Percentiles rank a stretch among this genome's conserved stretches.
Evolutionary conservation across 2,797 vertebrate species (phyloP).

Genomic region (Muscicapa striata): DNA sequence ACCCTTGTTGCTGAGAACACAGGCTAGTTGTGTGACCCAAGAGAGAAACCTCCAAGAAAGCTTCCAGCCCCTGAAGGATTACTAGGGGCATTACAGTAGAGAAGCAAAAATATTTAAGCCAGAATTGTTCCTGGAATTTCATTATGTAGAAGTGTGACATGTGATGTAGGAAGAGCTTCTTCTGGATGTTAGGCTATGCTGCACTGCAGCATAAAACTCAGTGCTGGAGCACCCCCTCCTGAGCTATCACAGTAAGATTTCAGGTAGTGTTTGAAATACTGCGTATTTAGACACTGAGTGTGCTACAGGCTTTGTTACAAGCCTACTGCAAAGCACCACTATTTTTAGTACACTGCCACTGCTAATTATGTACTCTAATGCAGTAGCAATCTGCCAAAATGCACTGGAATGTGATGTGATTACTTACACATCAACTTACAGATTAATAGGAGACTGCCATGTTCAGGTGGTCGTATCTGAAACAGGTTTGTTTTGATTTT

Average conservation of each 20-base stretch:
- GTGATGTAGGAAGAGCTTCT: background rate
- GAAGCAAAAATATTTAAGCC: background rate
- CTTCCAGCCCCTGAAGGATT: background rate
- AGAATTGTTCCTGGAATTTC: background rate
- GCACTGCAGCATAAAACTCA: background rate
- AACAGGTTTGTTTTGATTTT: background rate
- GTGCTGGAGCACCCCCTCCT: background rate
- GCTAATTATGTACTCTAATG: background rate
- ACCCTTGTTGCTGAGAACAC: background rate
- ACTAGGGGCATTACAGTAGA: background rate
- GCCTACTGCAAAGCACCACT: background rate
- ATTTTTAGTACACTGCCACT: background rate
- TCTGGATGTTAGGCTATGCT: background rate
- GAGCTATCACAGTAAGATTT: rapidly evolving
- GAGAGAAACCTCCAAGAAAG: background rate
- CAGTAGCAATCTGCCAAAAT: background rate
- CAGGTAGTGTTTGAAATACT: background rate
- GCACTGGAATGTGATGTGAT: background rate
- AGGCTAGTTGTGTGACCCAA: background rate
- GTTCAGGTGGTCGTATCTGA: background rate
- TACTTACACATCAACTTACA: background rate
- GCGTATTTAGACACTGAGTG: rapidly evolving
- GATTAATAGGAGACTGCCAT: background rate
- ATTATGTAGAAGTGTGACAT: background rate
- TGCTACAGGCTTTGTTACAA: background rate